Percentiles rank a stretch among this genome's conserved stretches.
Conservation (phyloP, 2,888 invertebrate species). For the Eupithecia vulgata region DNA sequence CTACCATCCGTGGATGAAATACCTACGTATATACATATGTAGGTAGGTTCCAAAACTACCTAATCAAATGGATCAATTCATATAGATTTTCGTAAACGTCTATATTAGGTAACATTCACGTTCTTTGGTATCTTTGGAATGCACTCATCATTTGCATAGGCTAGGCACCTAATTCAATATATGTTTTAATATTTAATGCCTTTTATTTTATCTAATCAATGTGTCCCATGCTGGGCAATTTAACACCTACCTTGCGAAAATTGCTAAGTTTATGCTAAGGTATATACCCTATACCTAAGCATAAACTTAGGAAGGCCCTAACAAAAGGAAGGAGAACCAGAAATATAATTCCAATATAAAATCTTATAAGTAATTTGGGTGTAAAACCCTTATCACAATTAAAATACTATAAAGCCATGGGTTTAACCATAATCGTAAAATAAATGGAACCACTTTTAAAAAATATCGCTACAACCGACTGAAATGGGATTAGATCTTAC, state of each 20-base stretch:
- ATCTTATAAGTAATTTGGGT: background rate
- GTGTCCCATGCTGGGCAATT: no score
- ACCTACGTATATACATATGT: no score
- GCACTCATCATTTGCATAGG: background rate
- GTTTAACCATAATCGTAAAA: background rate
- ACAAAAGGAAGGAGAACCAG: background rate
- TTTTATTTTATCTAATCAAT: no score
- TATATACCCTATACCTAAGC: no score
- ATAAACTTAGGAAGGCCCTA: no score
- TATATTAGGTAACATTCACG: background rate
- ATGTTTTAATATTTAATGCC: background rate
- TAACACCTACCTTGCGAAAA: background rate
- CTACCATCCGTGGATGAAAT: no score
- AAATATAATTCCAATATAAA: background rate
- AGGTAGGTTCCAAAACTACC: no score
- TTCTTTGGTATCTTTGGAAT: background rate
- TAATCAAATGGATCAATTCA: no score
- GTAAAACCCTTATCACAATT: constrained; percentile 1
- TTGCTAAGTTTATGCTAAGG: background rate
- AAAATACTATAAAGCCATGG: background rate
- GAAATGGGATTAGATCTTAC: background rate
- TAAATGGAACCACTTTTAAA: background rate
- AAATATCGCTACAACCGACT: background rate
- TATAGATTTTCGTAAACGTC: no score
- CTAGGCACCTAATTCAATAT: background rate